Conservation (phyloP, 2,797 vertebrate species). For the Manis javanica region DNA sequence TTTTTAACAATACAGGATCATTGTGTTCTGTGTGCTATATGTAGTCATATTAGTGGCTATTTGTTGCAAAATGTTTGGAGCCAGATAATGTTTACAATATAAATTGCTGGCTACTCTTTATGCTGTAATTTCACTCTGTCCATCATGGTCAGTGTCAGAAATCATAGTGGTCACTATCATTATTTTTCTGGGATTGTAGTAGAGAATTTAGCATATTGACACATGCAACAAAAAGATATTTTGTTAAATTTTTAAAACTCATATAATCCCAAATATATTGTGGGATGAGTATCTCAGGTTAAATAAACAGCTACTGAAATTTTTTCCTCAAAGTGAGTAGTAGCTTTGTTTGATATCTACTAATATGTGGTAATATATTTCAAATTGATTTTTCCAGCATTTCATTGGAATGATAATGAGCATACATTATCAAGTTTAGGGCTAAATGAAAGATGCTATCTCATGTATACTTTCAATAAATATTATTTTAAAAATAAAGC, state of each 20-base stretch:
- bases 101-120: not conserved
- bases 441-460: conserved; percentile 10
- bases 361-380: not conserved
- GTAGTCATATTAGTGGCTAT: not conserved
- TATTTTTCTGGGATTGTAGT: conserved; percentile 25
- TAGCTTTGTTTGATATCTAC: conserved; percentile 32
- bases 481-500: conserved; percentile 71
- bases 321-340: conserved; percentile 2
- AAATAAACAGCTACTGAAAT: conserved; percentile 12
- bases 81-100: conserved; percentile 1
- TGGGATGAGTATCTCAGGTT: conserved; percentile 68
- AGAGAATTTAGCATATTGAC: conserved; percentile 35
- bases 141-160: conserved; percentile 11
- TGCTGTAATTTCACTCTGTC: not conserved
- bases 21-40: not conserved
- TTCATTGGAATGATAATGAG: conserved; percentile 18
- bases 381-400: conserved; percentile 1
- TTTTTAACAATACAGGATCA: not conserved
- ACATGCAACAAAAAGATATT: conserved; percentile 37
- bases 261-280: not conserved
- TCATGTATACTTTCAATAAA: conserved; percentile 37
- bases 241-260: conserved; percentile 53
- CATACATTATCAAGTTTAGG: not conserved
- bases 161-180: not conserved
- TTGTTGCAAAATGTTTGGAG: conserved; percentile 1